Conservation (phyloP, 2,113 vertebrate species). For the Crotophaga sulcirostris region DNA sequence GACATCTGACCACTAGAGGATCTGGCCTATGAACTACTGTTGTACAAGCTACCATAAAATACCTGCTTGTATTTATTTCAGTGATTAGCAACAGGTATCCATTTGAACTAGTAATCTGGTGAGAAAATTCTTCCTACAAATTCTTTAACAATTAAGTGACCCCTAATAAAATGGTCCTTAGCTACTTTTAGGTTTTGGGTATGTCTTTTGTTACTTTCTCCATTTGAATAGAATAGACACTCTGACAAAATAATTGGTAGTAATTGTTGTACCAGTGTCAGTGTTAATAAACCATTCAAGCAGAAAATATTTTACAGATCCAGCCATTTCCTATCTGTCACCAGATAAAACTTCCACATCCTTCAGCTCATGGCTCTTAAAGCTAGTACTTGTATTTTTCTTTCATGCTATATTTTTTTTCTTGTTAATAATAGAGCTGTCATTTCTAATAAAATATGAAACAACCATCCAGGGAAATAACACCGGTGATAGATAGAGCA, state of each 20-base stretch:
- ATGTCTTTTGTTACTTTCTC: conserved; percentile 38
- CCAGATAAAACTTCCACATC: conserved; percentile 52
- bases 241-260: conserved; percentile 78
- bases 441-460: conserved; percentile 78
- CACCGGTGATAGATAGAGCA: conserved; percentile 47
- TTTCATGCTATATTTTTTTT: conserved; percentile 47
- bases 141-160: background rate
- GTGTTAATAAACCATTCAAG: conserved; percentile 69
- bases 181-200: conserved; percentile 37
- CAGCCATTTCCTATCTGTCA: conserved; percentile 35
- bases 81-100: background rate
- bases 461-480: conserved; percentile 72
- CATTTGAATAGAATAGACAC: conserved; percentile 58
- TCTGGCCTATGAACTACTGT: background rate
- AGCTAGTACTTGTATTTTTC: conserved; percentile 53
- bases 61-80: background rate
- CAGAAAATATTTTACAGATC: conserved; percentile 59
- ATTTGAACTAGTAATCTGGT: background rate
- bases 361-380: conserved; percentile 54
- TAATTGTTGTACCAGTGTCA: conserved; percentile 70
- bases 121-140: background rate
- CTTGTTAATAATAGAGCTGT: conserved; percentile 80
- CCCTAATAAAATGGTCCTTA: background rate
- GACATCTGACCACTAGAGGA: background rate
- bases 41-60: background rate